These are phyloP conservation scores for Tachyglossus aculeatus DNA, from an alignment of 2,797 vertebrate species.

Conservation along the genomic window DNA sequence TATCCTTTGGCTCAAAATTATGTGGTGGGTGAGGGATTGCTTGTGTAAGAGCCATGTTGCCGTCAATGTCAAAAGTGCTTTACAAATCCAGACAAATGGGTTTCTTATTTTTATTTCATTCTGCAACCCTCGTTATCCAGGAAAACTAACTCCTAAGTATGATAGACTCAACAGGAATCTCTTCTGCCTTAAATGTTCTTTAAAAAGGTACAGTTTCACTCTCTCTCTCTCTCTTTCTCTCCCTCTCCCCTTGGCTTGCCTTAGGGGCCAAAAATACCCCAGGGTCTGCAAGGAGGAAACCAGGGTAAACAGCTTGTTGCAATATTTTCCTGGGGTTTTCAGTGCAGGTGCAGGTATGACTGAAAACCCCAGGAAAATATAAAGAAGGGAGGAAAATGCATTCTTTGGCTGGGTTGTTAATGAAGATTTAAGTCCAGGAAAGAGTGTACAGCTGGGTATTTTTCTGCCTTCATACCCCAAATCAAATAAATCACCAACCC, in stretches of 20 bases:
- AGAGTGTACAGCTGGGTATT: slow-evolving; percentile 22
- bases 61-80: slow-evolving; percentile 41
- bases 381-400: slow-evolving; percentile 17
- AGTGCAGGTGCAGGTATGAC: slow-evolving; percentile 59
- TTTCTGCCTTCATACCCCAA: slow-evolving; percentile 9
- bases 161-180: slow-evolving; percentile 44
- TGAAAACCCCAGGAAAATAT: slow-evolving; percentile 43
- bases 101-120: slow-evolving; percentile 39
- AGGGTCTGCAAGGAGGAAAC: slow-evolving; percentile 45
- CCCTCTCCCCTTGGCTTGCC: too few relatives aligned
- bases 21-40: slow-evolving; percentile 15
- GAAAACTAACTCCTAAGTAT: slow-evolving; percentile 28
- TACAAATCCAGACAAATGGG: slow-evolving; percentile 18
- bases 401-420: slow-evolving; percentile 52
- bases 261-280: slow-evolving; percentile 48
- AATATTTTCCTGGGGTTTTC: too few relatives aligned
- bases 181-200: slow-evolving; percentile 21
- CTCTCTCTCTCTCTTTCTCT: too few relatives aligned
- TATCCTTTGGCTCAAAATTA: slow-evolving; percentile 31
- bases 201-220: too few relatives aligned
- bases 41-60: slow-evolving; percentile 20
- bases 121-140: slow-evolving; percentile 41
- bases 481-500: slow-evolving; percentile 54
- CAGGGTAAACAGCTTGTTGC: slow-evolving; percentile 35
- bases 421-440: slow-evolving; percentile 49